Base-by-base conservation (phyloP, 1,140 invertebrate species). In the Protaetia brevitarsis region DNA sequence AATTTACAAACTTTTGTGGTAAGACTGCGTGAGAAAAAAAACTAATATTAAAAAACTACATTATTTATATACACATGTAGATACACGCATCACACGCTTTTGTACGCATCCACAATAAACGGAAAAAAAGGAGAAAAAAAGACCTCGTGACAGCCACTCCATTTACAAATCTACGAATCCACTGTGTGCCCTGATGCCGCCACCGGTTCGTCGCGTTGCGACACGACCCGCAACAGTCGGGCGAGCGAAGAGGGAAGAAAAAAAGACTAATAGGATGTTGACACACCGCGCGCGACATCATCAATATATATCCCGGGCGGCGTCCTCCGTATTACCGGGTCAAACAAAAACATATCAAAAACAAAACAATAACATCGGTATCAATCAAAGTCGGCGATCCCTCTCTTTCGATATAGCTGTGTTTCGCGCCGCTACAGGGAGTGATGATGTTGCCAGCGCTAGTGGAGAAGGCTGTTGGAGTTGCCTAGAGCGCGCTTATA, bases 231-330 rank as follows among this genome's bases (percentile, higher is more conserved):
- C 16, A 23, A 10, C 41, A 51, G 19, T 8, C 41, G n/a, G n/a
- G 34, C 34, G 34, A 37, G 34, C 34, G 34, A 5, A 10, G 8
- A 16, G 4, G 19, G 6, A 8, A 51, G 26, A 51, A 51, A 41
- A 41, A 51, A 51, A 51, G 41, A 51, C 41, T 51, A 51, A 51
- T 51, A 51, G 41, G 41, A 51, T 51, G 41, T 51, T 51, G 41
- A 51, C 41, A 51, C 41, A 51, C 41, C 41, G 41, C 41, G n/a
- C n/a, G 41, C 41, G 19, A 51, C 41, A 51, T 51, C 41, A 51
- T 51, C 41, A 51, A 51, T 51, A 51, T 51, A 51, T 51, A 51
- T 51, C 34, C 41, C 41, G 41, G 41, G 1, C 11, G 31, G 13
- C 7, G 26, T 16, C 7, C 19, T 51, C 6, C 11, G 19, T 51